These are phyloP conservation scores for Cynopterus brachyotis DNA, from an alignment of 2,113 vertebrate species.

Conservation along the genomic window DNA sequence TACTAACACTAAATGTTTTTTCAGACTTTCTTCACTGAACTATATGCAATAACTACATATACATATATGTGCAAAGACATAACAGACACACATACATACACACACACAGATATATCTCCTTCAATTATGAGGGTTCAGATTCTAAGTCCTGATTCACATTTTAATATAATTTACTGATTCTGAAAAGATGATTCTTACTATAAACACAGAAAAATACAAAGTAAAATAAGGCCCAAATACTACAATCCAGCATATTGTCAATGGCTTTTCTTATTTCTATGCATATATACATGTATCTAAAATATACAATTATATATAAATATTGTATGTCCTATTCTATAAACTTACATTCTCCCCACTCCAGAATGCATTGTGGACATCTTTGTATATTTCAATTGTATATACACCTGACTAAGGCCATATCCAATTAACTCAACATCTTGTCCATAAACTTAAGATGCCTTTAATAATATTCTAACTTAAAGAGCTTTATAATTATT, in stretches of 20 bases:
- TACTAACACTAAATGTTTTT: conserved; percentile 34
- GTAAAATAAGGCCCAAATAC: conserved; percentile 48
- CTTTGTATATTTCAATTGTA: neutral
- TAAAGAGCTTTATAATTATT: conserved; percentile 32
- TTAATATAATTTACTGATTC: conserved; percentile 31
- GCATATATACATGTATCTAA: conserved; percentile 8
- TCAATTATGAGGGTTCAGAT: conserved; percentile 5
- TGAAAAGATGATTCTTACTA: conserved; percentile 24
- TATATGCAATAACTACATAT: neutral
- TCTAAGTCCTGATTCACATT: conserved; percentile 11
- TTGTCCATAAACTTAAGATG: neutral
- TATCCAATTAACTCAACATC: conserved; percentile 18
- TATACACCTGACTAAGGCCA: neutral
- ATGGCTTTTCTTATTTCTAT: conserved; percentile 33
- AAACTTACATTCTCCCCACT: conserved; percentile 19
- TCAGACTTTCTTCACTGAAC: conserved; percentile 18
- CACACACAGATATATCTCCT: neutral
- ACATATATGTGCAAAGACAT: neutral
- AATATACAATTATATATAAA: conserved; percentile 29
- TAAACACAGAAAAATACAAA: conserved; percentile 47
- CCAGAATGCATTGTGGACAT: neutral
- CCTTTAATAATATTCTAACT: conserved; percentile 12
- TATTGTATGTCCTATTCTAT: neutral
- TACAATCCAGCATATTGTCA: neutral
- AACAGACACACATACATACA: neutral